Percentiles rank a stretch among this genome's conserved stretches.
These are phyloP conservation scores for Nomada ruficornis DNA, from an alignment of 2,888 invertebrate species.

Conservation along the genomic window DNA sequence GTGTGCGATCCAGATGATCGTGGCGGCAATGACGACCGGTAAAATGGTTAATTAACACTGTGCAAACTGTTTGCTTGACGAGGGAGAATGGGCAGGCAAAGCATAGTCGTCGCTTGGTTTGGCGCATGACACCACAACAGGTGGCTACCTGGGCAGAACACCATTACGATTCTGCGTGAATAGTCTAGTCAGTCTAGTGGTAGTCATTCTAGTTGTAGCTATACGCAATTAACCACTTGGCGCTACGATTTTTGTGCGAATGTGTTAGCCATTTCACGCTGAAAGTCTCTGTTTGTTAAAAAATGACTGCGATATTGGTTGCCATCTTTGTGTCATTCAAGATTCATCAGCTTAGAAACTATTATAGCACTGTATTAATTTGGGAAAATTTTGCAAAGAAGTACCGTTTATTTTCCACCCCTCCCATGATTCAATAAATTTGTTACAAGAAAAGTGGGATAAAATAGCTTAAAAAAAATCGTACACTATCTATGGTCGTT, in stretches of 20 bases:
- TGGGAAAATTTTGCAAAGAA: no score
- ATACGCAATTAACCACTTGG: constrained; percentile 16
- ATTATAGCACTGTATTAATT: no score
- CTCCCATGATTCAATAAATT: no score
- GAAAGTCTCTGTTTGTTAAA: neutral
- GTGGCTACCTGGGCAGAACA: constrained; percentile 51
- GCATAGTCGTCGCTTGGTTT: constrained; percentile 48
- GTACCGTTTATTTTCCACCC: no score
- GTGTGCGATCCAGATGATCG: constrained; percentile 7
- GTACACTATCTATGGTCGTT: no score
- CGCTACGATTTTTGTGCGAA: constrained; percentile 7
- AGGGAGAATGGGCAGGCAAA: constrained; percentile 39
- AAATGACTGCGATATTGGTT: no score
- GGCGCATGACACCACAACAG: constrained; percentile 57
- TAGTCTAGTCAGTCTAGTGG: neutral
- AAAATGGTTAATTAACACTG: constrained; percentile 57
- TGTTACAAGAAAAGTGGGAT: no score
- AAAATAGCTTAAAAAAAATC: no score
- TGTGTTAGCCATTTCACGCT: neutral
- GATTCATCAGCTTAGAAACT: no score
- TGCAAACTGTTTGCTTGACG: constrained; percentile 57
- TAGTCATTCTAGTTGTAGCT: neutral
- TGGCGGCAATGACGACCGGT: neutral
- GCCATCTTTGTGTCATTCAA: no score
- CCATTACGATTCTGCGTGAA: constrained; percentile 38